phyloP scores from a whole-genome alignment of 2,888 invertebrate species.

The Dorcus hopei region DNA sequence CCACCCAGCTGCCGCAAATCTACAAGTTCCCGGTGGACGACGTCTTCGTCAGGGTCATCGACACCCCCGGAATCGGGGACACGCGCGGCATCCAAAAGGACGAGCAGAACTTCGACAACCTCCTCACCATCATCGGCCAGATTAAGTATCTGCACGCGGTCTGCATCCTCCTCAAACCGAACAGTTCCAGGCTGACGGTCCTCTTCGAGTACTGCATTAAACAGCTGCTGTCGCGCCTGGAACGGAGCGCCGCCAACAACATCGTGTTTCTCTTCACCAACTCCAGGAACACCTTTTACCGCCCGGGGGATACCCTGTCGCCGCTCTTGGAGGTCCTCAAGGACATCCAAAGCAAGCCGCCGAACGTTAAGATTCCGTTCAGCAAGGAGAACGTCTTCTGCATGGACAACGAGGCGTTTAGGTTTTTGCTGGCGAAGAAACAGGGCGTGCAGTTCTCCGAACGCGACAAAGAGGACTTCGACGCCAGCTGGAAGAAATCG shows the following conservation, averaged over 20 bases:
- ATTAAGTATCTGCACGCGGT: conserved; percentile 19
- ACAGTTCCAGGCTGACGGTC: conserved; percentile 18
- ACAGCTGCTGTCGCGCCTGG: conserved; percentile 18
- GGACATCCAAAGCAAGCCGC: conserved; percentile 11
- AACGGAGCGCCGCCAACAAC: conserved; percentile 19
- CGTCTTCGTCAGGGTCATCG: conserved; percentile 11
- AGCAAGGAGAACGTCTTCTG: conserved; percentile 15
- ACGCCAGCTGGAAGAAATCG: conserved; percentile 17
- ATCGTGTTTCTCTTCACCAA: conserved; percentile 24
- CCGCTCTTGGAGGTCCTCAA: conserved; percentile 9
- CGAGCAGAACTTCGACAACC: conserved; percentile 35
- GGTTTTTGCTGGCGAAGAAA: conserved; percentile 13
- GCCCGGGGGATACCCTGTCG: conserved; percentile 21
- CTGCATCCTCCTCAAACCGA: conserved; percentile 22
- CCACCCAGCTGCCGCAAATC: conserved; percentile 13
- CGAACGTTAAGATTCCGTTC: conserved; percentile 16
- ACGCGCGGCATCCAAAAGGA: conserved; percentile 33
- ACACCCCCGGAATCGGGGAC: conserved; percentile 28
- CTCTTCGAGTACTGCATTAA: conserved; percentile 23
- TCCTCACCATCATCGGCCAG: conserved; percentile 20
- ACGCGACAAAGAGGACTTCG: conserved; percentile 6
- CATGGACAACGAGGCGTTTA: conserved; percentile 21
- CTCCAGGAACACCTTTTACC: conserved; percentile 18
- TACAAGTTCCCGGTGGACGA: conserved; percentile 2
- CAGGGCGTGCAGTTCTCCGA: conserved; percentile 7